These are phyloP conservation scores for Myopa tessellatipennis DNA, from an alignment of 2,888 invertebrate species.

Conservation along the genomic window DNA sequence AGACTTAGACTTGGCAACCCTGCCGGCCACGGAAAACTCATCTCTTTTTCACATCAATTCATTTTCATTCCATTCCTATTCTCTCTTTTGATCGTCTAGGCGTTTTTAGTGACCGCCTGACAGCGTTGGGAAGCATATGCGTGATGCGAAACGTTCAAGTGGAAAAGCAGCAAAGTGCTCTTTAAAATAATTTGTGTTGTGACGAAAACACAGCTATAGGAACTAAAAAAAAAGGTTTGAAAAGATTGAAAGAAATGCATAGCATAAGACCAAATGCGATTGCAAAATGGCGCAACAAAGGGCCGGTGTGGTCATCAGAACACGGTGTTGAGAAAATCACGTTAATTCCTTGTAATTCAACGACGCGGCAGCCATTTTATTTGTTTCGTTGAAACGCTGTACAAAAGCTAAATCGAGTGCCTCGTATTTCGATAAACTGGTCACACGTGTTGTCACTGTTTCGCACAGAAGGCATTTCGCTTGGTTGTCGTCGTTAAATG, in stretches of 20 bases:
- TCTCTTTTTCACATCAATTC: not conserved
- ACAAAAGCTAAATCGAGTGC: not conserved
- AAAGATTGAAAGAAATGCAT: not conserved
- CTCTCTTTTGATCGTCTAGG: not conserved
- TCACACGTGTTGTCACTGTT: not conserved
- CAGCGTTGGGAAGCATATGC: conserved; percentile 27
- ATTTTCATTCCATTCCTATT: not conserved
- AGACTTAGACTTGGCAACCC: no score
- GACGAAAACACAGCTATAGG: conserved; percentile 5
- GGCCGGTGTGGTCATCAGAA: not conserved
- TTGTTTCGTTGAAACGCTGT: conserved; percentile 15
- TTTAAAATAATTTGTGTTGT: conserved; percentile 5
- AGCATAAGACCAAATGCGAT: conserved; percentile 8
- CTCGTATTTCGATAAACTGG: not conserved
- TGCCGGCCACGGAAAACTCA: no score
- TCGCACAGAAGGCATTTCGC: not conserved
- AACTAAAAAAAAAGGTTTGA: conserved; percentile 11
- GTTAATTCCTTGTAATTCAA: conserved; percentile 43
- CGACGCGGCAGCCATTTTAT: conserved; percentile 49
- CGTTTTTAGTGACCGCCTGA: conserved; percentile 20
- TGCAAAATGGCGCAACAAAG: conserved; percentile 1
- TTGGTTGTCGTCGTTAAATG: conserved; percentile 12
- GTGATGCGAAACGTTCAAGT: conserved; percentile 17
- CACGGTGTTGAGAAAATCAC: conserved; percentile 37
- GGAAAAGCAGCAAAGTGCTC: not conserved